Percentiles rank a stretch among this genome's conserved stretches.
These are phyloP conservation scores for Cyprinodon brontotheroides DNA, from an alignment of 2,113 vertebrate genomes.

Conservation along the genomic window DNA sequence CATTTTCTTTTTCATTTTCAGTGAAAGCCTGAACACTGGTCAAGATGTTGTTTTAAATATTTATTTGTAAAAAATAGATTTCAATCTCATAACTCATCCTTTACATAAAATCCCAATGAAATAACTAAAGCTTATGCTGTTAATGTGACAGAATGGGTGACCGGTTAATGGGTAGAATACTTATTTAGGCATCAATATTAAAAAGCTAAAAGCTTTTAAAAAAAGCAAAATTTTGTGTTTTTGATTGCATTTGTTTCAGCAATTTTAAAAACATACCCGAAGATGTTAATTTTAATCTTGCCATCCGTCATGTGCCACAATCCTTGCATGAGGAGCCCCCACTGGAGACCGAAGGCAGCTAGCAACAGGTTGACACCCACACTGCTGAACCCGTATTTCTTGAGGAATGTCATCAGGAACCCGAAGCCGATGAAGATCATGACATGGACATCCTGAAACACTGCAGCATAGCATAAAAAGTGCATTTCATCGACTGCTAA, in stretches of 20 bases:
- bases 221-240: background rate
- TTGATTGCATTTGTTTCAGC: background rate
- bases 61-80: too few relatives aligned
- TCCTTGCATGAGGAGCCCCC: slow-evolving; percentile 88
- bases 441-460: slow-evolving; percentile 95
- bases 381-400: slow-evolving; percentile 93
- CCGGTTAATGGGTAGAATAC: background rate
- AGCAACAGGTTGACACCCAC: slow-evolving; percentile 92
- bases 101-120: background rate
- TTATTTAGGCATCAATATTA: background rate
- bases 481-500: slow-evolving; percentile 28
- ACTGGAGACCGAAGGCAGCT: slow-evolving; percentile 93
- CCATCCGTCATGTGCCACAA: slow-evolving; percentile 71
- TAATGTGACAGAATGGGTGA: background rate
- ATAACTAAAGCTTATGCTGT: background rate
- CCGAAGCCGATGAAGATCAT: slow-evolving; percentile 98
- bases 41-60: too few relatives aligned
- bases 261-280: slow-evolving; percentile 71
- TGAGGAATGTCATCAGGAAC: slow-evolving; percentile 98
- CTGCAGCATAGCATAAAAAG: slow-evolving; percentile 66
- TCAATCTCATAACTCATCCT: background rate
- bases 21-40: too few relatives aligned
- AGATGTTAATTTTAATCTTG: slow-evolving; percentile 78
- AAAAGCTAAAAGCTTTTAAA: background rate
- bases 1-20: too few relatives aligned